Evolutionary conservation across 2,113 vertebrate genomes (phyloP), one percentile per base, ranked within the genome.

Genomic region (Pluvialis apricaria): DNA sequence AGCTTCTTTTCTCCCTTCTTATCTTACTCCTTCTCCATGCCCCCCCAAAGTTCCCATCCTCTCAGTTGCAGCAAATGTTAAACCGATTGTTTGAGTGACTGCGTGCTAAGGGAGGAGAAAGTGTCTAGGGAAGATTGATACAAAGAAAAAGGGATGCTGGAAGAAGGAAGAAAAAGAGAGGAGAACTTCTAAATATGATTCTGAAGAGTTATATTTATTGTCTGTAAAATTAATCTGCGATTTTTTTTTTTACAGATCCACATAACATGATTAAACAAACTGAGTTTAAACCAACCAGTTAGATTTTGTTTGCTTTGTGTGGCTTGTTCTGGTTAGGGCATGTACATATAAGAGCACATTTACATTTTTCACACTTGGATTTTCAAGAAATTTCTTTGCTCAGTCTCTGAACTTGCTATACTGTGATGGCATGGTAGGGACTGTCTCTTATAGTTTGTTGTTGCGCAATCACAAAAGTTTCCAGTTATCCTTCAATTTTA

Each of bases 321-420:
- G 24, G 19, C 8, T 55, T 72, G 10, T 25, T 88, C 34, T 78
- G 14, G 14, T 51, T 42, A 71, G 16, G 14, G 3, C 6, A 28
- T 1, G 1, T 26, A 55, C 6, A 21, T 15, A 2, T 29, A 71
- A 60, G 4, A 65, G 13, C 29, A 65, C 3, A 24, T 51, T 34
- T 52, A 10, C 7, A 73, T 83, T 69, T 91, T 71, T 91, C 45
- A 92, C 45, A 69, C 45, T 47, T 83, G 42, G 16, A 60, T 94
- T 95, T 97, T 73, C 32, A 81, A 83, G 6, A 91, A 89, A 69
- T 29, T 45, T 82, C 84, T 97, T 95, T 90, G 71, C 85, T 97
- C 17, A 36, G 57, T 69, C 83, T 52, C 80, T 44, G 83, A 68
- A 86, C 80, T 64, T 79, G 71, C 15, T 72, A 1, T 38, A 65